Base-by-base conservation (phyloP, 2,113 vertebrate genomes). In the Nicator chloris region DNA sequence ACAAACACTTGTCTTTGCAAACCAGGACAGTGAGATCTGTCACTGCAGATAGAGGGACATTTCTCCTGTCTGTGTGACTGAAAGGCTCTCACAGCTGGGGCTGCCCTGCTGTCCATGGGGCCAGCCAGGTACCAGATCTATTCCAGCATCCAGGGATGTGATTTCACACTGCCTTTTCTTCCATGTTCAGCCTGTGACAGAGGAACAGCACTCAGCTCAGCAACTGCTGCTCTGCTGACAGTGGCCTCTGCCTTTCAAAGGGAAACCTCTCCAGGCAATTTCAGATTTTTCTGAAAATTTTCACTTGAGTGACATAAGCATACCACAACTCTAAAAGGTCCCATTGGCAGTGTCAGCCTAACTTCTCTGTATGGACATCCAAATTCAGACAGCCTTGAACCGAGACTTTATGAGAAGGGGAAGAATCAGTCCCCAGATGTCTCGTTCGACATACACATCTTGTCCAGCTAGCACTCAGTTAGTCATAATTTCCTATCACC, bases 111-210 rank as follows among this genome's bases (percentile, higher is more conserved):
- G 24, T 17, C 37, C 13, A 6, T 5, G 31, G 61, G 73, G 33
- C 51, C 1, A 1, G 24, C 31, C 24, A 51, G 63, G 17, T 13
- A 5, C n/a, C n/a, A 57, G n/a, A 2, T 2, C 1, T 6, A 9
- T 18, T 26, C 18, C 44, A 44, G 54, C 14, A n/a, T 0, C 2
- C 6, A 40, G 8, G 75, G 20, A 61, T 22, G 35, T 79, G 60
- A 61, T 53, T 82, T 42, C 63, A 42, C 24, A 6, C 0, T 1
- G 33, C 33, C 5, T 86, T 49, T 49, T 24, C 27, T 45, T 47
- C 35, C 3, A 0, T 1, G 0, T 33, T 60, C 8, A 44, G 14
- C 2, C 51, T 50, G 51, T 30, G 61, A 63, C 56, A 82, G 18
- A 68, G 86, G 35, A 93, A 23, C 15, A 57, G 54, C 22, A 14